Conservation (phyloP, 2,888 invertebrate genomes). For the Pheosia tremula region DNA sequence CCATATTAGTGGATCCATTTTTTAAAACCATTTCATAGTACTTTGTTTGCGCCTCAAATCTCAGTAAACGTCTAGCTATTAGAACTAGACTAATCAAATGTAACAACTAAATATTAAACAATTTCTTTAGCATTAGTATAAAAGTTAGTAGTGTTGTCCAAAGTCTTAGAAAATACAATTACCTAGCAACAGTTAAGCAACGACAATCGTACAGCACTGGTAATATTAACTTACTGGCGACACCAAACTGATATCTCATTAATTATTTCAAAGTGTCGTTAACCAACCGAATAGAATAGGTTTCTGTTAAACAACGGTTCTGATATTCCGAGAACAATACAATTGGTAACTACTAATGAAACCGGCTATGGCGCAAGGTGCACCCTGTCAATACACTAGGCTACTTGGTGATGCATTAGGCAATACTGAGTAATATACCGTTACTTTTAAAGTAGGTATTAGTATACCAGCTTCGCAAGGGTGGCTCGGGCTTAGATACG, state of each 20-base stretch:
- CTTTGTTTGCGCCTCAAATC: no score
- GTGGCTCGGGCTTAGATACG: no score
- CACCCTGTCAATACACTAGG: slow-evolving; percentile 36
- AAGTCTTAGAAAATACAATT: no score
- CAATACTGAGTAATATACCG: slow-evolving; percentile 15
- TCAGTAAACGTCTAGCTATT: no score
- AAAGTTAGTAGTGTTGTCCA: no score
- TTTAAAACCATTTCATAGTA: no score
- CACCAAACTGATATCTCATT: slow-evolving; percentile 58
- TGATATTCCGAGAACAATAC: slow-evolving; percentile 77
- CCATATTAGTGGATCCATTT: no score
- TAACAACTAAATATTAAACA: no score
- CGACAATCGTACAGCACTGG: slow-evolving; percentile 5
- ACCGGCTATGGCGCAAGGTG: slow-evolving; percentile 60
- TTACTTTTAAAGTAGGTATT: background rate
- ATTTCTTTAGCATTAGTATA: no score
- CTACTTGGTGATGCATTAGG: slow-evolving; percentile 36
- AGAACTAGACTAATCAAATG: no score
- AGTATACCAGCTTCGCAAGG: background rate
- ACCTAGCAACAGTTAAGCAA: no score
- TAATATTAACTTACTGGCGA: slow-evolving; percentile 8
- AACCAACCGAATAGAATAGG: slow-evolving; percentile 59
- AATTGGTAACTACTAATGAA: slow-evolving; percentile 77
- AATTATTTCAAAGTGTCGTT: slow-evolving; percentile 67
- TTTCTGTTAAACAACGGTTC: slow-evolving; percentile 62